Base-by-base conservation (phyloP, 2,888 invertebrate species). In the Stomorhina lunata region DNA sequence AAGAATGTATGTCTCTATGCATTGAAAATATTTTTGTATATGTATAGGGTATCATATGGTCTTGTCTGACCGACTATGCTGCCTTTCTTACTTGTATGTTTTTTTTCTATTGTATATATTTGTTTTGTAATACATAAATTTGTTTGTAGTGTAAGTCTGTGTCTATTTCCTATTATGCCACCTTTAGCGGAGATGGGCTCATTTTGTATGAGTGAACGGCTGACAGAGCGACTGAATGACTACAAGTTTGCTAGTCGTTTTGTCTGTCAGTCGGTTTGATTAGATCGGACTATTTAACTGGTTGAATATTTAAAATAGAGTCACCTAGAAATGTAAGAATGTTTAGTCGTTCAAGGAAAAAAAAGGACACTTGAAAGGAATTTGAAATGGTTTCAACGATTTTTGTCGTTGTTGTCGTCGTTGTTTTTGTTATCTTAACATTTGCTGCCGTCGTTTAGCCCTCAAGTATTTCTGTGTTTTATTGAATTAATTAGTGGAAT, bases 301-400 rank as follows among this genome's bases (percentile, higher is more conserved):
- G 48, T 48, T 22, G 12, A 22, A n/a, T 6, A n/a, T n/a, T n/a
- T n/a, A 15, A 5, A 40, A 40, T 15, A 15, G 17, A 32, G 55
- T 55, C 32, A 55, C 59, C 50, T 59, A 22, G 71, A 34, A 72
- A 63, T 73, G 25, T 27, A 29, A 43, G 20, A 29, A 20, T 61
- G 37, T 63, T 61, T 40, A 37, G 32, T 53, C 61, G 63, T 15
- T 29, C 43, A 63, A 20, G 17, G 25, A 50, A 53, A 73, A n/a
- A 73, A 57, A 69, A 57, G 73, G 63, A 73, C 73, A 55, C 63
- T 63, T 43, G 45, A 20, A 55, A 73, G 15, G 32, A 53, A 72
- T 72, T 37, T 72, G n/a, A 61, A 61, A 69, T 63, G 37, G 50
- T 43, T 66, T 48, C 12, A 20, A 37, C 34, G 25, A 27, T 43